These are phyloP conservation scores for Nettapus auritus DNA, from an alignment of 2,113 vertebrate genomes.

Conservation along the genomic window DNA sequence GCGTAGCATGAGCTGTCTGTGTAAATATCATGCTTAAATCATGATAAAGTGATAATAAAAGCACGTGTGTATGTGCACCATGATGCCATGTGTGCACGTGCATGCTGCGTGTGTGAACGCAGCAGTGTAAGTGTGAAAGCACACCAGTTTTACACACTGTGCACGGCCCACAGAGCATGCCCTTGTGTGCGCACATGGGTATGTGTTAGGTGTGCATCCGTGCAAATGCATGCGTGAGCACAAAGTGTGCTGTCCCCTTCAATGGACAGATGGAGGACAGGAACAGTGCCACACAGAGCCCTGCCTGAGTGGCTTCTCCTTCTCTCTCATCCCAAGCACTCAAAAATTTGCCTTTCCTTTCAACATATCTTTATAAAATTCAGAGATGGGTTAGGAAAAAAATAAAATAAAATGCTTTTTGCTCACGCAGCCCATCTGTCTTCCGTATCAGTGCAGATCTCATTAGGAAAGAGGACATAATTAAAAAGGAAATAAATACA, in stretches of 20 bases:
- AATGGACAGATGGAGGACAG: background rate
- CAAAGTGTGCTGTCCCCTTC: background rate
- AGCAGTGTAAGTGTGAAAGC: background rate
- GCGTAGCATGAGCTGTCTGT: background rate
- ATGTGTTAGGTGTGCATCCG: background rate
- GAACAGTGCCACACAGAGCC: background rate
- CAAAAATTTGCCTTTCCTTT: constrained; percentile 26
- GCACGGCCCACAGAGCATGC: background rate
- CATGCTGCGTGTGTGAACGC: background rate
- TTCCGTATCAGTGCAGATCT: background rate
- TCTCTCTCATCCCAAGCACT: background rate
- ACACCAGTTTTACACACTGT: background rate
- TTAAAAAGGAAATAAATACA: background rate
- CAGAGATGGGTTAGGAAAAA: background rate
- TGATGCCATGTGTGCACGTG: rapidly evolving
- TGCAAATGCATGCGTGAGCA: background rate
- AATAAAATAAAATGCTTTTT: background rate
- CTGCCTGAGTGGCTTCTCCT: background rate
- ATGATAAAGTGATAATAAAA: background rate
- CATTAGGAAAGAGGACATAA: background rate
- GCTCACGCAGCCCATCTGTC: background rate
- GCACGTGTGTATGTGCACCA: too few species aligned
- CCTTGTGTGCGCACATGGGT: rapidly evolving
- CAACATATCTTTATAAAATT: background rate
- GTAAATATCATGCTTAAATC: background rate